Conservation (phyloP, 2,113 vertebrate species). For the Paradoxurus hermaphroditus region DNA sequence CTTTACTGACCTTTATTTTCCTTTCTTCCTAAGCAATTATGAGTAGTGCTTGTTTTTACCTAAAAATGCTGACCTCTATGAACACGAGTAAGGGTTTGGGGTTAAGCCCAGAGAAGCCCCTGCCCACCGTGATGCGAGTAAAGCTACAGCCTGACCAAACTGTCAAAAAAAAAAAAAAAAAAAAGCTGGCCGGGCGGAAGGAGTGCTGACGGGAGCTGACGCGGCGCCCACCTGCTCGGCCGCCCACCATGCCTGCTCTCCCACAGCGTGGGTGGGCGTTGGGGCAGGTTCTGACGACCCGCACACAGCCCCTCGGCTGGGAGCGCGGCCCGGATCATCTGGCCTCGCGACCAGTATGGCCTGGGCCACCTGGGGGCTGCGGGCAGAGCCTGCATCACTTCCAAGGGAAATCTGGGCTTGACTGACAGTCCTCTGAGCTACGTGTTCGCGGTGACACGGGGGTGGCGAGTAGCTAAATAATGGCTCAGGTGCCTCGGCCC, state of each 20-base stretch:
- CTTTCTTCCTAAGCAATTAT: background rate
- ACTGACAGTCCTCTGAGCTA: background rate
- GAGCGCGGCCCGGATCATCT: background rate
- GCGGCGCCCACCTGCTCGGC: background rate
- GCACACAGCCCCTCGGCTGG: background rate
- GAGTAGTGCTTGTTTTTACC: background rate
- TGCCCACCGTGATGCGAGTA: background rate
- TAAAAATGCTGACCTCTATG: background rate
- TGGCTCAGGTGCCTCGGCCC: background rate
- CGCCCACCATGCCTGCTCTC: background rate
- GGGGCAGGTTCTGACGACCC: background rate
- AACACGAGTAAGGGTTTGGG: background rate
- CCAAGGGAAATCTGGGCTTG: background rate
- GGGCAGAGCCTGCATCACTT: background rate
- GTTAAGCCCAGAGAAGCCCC: background rate
- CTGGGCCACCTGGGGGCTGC: background rate
- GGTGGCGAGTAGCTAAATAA: background rate
- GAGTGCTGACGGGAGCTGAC: fast-evolving
- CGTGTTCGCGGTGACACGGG: background rate
- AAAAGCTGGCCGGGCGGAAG: background rate
- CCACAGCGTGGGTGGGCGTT: background rate
- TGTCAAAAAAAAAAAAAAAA: too few relatives aligned
- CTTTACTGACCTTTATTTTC: background rate
- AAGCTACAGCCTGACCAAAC: background rate
- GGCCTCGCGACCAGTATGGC: background rate